A percentile compares a stretch with the other conserved stretches of the same genome.
phyloP scores from a whole-genome alignment of 37 sponge, comb jelly and placozoan species.

The Chondrilla cf. caribensis region DNA sequence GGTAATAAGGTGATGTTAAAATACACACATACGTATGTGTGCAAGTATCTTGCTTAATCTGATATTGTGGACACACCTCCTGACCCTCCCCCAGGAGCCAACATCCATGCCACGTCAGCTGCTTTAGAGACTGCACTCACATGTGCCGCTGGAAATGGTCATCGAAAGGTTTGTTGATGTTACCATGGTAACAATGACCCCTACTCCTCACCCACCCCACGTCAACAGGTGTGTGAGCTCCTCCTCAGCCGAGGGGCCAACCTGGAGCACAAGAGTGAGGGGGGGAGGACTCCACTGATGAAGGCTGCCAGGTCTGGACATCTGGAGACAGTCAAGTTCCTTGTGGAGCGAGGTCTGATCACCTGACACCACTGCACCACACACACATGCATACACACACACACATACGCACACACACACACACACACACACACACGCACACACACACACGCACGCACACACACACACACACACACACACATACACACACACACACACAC shows the following conservation, averaged over 20 bases:
- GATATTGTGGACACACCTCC: neutral
- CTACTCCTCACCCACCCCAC: too few relatives aligned
- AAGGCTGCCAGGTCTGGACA: constrained; percentile 83
- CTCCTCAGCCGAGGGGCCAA: constrained; percentile 48
- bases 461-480: too few relatives aligned
- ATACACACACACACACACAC: too few relatives aligned
- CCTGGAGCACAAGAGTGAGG: constrained; percentile 78
- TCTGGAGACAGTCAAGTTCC: constrained; percentile 69
- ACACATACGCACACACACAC: neutral
- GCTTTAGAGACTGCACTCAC: constrained; percentile 74
- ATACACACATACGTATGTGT: too few relatives aligned
- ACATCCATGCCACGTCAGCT: constrained; percentile 63
- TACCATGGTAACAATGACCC: too few relatives aligned
- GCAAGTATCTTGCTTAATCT: too few relatives aligned
- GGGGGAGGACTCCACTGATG: constrained; percentile 84
- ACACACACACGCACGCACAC: too few relatives aligned
- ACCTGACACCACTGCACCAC: too few relatives aligned
- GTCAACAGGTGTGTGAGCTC: constrained; percentile 44
- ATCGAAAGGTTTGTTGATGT: constrained; percentile 33
- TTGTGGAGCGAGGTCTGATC: constrained; percentile 51
- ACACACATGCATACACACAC: neutral
- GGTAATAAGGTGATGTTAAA: too few relatives aligned
- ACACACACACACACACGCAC: neutral
- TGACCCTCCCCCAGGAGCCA: constrained; percentile 26
- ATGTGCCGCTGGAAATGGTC: constrained; percentile 74